Base-by-base conservation (phyloP, 2,797 vertebrate genomes). In the Sebastes matsubarae region DNA sequence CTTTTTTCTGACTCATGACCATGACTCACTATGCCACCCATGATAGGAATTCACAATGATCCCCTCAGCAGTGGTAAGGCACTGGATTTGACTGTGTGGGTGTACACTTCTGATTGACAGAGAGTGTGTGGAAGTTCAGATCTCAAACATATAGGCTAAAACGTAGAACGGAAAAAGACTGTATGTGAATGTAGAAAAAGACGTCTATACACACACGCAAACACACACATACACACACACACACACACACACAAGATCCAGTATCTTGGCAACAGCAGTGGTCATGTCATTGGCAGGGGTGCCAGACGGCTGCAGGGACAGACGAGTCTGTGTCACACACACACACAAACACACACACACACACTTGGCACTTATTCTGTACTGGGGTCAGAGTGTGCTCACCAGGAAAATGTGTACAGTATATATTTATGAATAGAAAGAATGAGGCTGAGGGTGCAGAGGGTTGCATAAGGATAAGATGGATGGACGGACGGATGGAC, bases 241-340 rank as follows among this genome's bases (percentile, higher is more conserved):
- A 32, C 57, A 64, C 52, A 68, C 65, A 68, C 29, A 60, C 11
- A 2, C 12, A 58, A 59, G n/a, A 69, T 57, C 59, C 75, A 72
- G 88, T 91, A 87, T 89, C 86, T 91, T 92, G 90, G 90, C 88
- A 92, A 88, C 90, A 80, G 61, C 64, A 68, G 27, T 68, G 87
- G 77, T 85, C 77, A 83, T 88, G 92, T 89, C 89, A 88, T 68
- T 88, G 83, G 80, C 63, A 89, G 81, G 83, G 85, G 87, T 91
- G 88, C 88, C 88, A 94, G 91, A 92, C 87, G 59, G 82, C 85
- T 85, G 85, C 77, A 88, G 83, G 75, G 90, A 90, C 87, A 87
- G 68, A 86, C 68, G 1, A 91, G 81, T 83, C 83, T 22, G 14
- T 25, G 36, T 73, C 16, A 36, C 34, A 71, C 36, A 68, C 59